These are phyloP conservation scores for Argentina silus DNA, from an alignment of 2,797 vertebrate genomes.

Conservation along the genomic window DNA sequence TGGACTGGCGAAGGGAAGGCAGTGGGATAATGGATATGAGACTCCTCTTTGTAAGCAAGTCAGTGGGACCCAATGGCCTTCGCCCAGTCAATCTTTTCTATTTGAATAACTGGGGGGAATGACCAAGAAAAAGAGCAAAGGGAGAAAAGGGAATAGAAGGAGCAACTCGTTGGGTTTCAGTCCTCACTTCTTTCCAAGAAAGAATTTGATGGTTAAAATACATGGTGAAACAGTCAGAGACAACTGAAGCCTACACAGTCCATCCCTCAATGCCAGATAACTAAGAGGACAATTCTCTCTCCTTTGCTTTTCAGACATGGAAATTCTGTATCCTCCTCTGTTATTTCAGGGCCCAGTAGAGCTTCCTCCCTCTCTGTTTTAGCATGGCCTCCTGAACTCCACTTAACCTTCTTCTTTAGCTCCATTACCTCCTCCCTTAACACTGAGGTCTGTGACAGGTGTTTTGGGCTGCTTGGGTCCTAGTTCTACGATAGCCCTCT, in stretches of 20 bases:
- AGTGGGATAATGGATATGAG: too few species aligned
- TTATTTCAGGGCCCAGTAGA: conserved; percentile 37
- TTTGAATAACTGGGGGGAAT: not conserved
- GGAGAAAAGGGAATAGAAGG: not conserved
- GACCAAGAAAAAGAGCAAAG: not conserved
- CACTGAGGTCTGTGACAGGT: conserved; percentile 44
- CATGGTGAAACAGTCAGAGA: not conserved
- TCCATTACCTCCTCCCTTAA: conserved; percentile 43
- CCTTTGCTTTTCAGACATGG: conserved; percentile 44
- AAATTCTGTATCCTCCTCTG: conserved; percentile 13
- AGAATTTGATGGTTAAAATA: not conserved
- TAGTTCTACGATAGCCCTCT: conserved; percentile 39
- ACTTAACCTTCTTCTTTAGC: conserved; percentile 60
- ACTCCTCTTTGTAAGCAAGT: not conserved
- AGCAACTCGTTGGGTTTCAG: not conserved
- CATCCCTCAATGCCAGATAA: conserved; percentile 51
- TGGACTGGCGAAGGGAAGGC: not conserved
- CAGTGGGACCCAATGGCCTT: not conserved
- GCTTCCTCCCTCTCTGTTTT: conserved; percentile 21
- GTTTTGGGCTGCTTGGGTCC: conserved; percentile 38
- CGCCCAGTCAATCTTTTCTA: not conserved
- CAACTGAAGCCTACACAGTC: conserved; percentile 5
- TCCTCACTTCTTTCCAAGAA: not conserved
- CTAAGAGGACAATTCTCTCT: conserved; percentile 62
- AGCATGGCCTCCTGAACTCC: conserved; percentile 53